Conservation (phyloP, 2,113 vertebrate species). For the Chloebia gouldiae region DNA sequence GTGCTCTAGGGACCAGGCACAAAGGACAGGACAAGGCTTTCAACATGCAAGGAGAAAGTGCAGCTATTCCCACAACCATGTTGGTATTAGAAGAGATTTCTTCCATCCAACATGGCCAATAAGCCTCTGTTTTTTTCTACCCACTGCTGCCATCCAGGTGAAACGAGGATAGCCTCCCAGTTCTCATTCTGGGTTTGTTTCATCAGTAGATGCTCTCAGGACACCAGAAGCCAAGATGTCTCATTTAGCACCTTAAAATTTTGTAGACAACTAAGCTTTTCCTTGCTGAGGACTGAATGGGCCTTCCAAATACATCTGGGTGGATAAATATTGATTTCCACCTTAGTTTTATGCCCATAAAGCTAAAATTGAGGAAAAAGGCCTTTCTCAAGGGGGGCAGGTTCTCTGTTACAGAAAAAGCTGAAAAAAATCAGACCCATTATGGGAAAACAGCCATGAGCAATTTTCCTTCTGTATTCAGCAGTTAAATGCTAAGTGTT, state of each 20-base stretch:
- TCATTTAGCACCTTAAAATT: not conserved
- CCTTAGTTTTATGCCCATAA: not conserved
- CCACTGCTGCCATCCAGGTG: not conserved
- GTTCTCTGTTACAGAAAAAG: not conserved
- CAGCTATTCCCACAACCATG: not conserved
- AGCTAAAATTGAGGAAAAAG: not conserved
- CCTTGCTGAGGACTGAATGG: not conserved
- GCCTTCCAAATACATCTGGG: not conserved
- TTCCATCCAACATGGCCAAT: not conserved
- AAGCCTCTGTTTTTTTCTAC: not conserved
- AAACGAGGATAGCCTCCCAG: fast-evolving
- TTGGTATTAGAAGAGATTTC: not conserved
- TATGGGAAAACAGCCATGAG: not conserved
- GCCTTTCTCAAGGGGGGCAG: not conserved
- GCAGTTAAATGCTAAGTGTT: not conserved
- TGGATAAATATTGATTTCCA: not conserved
- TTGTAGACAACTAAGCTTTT: not conserved
- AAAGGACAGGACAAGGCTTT: not conserved
- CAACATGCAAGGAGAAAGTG: not conserved
- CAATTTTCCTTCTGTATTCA: not conserved
- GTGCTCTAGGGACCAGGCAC: not conserved
- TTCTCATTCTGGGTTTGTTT: not conserved
- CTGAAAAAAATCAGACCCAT: not conserved
- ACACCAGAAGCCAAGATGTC: not conserved
- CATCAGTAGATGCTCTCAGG: not conserved